A percentile compares a stretch with the other conserved stretches of the same genome.
phyloP scores from a whole-genome alignment of 2,888 invertebrate genomes.

The Anaspis maculata region DNA sequence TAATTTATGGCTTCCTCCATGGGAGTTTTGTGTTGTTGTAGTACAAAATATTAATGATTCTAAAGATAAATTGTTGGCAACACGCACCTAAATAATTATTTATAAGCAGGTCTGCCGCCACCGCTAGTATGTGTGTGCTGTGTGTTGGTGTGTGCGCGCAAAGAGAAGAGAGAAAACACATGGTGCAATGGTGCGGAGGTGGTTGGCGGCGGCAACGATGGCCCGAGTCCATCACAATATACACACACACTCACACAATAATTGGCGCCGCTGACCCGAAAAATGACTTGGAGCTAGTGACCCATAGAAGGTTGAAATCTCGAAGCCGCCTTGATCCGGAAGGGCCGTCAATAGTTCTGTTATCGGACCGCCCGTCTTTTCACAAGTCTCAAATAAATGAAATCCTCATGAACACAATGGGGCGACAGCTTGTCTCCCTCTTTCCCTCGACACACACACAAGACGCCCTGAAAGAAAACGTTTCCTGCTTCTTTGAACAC shows the following conservation, averaged over 20 bases:
- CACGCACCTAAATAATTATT: conserved; percentile 16
- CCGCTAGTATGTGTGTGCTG: no score
- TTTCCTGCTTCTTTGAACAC: no score
- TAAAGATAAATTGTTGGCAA: conserved; percentile 13
- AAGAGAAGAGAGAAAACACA: no score
- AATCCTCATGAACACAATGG: conserved; percentile 28
- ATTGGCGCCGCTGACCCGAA: conserved; percentile 22
- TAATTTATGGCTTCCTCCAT: conserved; percentile 14
- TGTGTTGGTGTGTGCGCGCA: no score
- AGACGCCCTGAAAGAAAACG: no score
- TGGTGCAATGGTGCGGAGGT: no score
- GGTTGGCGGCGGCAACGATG: no score
- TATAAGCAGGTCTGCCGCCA: no score
- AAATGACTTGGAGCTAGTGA: conserved; percentile 26
- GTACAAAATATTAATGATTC: conserved; percentile 15
- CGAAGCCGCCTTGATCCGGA: conserved; percentile 13
- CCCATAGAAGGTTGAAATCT: conserved; percentile 13
- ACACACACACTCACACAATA: no score
- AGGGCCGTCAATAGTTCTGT: conserved; percentile 15
- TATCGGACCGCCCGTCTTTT: conserved; percentile 26
- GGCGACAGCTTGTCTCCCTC: no score
- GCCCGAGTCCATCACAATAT: no score
- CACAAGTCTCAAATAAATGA: conserved; percentile 30
- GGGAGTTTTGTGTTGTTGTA: conserved; percentile 9
- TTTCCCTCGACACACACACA: no score